These are phyloP conservation scores for Acanthococcus lagerstroemiae DNA, from an alignment of 2,888 invertebrate genomes.

Conservation along the genomic window DNA sequence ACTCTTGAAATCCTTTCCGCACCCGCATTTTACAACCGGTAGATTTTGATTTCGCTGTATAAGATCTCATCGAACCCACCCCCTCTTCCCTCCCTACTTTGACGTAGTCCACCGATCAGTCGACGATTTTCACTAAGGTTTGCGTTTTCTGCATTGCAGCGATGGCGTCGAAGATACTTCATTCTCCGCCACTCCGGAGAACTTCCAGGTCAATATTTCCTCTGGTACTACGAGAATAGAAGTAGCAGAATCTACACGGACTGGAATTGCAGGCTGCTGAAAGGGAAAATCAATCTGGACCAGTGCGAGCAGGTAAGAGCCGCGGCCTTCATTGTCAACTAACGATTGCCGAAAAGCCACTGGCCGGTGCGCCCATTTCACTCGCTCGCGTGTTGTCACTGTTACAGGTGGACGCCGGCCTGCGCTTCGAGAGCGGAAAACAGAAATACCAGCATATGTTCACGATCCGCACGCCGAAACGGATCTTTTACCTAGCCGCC, in stretches of 20 bases:
- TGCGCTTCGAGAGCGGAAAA: constrained; percentile 70
- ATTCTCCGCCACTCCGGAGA: constrained; percentile 81
- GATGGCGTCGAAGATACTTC: constrained; percentile 94
- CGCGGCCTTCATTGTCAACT: no score
- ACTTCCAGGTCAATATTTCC: constrained; percentile 83
- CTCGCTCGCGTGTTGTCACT: neutral
- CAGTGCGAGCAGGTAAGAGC: constrained; percentile 88
- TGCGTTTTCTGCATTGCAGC: constrained; percentile 48
- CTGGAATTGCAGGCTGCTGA: constrained; percentile 68
- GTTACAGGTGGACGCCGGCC: constrained; percentile 77
- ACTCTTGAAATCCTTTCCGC: no score
- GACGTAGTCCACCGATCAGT: no score
- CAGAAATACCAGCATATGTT: constrained; percentile 76
- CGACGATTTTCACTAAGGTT: neutral
- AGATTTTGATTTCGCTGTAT: no score
- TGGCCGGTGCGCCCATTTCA: neutral
- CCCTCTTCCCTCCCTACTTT: no score
- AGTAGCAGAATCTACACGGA: no score
- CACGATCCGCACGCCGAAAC: constrained; percentile 75
- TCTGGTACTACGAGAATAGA: constrained; percentile 92
- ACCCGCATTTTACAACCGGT: no score
- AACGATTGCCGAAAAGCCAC: neutral
- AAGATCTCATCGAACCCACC: no score
- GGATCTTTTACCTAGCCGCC: constrained; percentile 86
- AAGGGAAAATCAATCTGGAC: constrained; percentile 86